Evolutionary conservation across 2,113 vertebrate species (phyloP).

Genomic region (Pandion haliaetus): DNA sequence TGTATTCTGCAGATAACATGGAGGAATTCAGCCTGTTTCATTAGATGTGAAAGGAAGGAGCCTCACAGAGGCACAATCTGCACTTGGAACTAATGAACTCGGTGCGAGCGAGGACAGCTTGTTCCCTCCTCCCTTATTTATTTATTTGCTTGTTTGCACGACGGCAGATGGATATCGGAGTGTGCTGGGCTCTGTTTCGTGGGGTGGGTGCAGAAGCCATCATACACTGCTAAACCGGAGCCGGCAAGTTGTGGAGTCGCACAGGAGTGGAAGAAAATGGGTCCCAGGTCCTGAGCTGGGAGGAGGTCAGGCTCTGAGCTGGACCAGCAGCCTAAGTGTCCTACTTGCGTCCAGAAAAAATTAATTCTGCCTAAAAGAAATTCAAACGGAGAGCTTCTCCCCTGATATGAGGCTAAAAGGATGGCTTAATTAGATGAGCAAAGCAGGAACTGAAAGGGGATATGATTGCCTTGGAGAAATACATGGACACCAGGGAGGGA

Average conservation of each 20-base stretch:
- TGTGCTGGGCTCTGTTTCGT: neutral
- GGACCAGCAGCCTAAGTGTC: neutral
- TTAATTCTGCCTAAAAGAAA: neutral
- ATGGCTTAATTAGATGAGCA: neutral
- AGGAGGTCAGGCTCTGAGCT: accelerated
- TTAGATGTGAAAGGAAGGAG: neutral
- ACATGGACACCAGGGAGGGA: neutral
- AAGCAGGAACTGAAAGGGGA: neutral
- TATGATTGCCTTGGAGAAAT: neutral
- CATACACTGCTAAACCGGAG: accelerated
- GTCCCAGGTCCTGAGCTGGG: neutral
- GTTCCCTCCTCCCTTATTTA: neutral
- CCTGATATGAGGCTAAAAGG: neutral
- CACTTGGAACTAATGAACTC: neutral
- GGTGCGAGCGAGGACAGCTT: neutral
- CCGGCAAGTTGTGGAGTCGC: accelerated
- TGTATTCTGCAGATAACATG: neutral
- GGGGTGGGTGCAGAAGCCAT: neutral
- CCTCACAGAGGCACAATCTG: accelerated
- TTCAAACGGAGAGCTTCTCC: neutral
- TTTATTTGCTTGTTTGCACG: neutral
- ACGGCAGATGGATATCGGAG: accelerated
- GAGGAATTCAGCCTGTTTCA: neutral
- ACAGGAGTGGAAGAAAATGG: accelerated
- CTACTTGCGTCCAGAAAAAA: accelerated